Evolutionary conservation across 2,797 vertebrate species (phyloP).

Genomic region (Capromys pilorides): DNA sequence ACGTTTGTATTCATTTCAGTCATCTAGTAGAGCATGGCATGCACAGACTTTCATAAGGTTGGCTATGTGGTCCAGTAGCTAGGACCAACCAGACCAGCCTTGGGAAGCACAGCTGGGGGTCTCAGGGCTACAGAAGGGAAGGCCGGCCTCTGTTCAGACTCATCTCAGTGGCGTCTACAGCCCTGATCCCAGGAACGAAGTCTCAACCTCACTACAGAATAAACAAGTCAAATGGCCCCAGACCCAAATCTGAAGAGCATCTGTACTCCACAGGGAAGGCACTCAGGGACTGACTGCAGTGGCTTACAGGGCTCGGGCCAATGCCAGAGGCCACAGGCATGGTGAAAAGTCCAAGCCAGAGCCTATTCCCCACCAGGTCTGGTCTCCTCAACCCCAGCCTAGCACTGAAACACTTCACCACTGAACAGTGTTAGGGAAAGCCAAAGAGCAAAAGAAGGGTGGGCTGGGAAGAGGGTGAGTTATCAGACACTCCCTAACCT

Average conservation of each 20-base stretch:
- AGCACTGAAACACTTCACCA: not conserved
- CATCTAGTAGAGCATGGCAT: not conserved
- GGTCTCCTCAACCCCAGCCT: not conserved
- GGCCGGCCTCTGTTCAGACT: not conserved
- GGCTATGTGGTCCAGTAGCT: not conserved
- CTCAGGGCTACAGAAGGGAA: not conserved
- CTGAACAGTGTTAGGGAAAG: rapidly evolving
- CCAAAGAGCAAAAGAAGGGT: not conserved
- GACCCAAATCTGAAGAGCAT: not conserved
- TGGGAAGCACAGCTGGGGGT: rapidly evolving
- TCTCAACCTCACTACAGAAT: not conserved
- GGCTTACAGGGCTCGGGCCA: not conserved
- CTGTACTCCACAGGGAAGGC: not conserved
- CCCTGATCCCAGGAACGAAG: not conserved
- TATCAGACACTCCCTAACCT: not conserved
- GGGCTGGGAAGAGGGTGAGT: no score
- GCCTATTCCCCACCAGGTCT: not conserved
- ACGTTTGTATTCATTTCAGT: not conserved
- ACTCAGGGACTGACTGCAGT: not conserved
- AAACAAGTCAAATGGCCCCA: not conserved
- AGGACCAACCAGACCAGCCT: rapidly evolving
- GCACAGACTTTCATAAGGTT: not conserved
- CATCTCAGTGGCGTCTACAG: not conserved
- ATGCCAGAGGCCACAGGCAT: not conserved
- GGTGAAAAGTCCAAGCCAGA: not conserved